These are phyloP conservation scores for Paratilapia polleni DNA, from an alignment of 2,113 vertebrate genomes.

Conservation along the genomic window DNA sequence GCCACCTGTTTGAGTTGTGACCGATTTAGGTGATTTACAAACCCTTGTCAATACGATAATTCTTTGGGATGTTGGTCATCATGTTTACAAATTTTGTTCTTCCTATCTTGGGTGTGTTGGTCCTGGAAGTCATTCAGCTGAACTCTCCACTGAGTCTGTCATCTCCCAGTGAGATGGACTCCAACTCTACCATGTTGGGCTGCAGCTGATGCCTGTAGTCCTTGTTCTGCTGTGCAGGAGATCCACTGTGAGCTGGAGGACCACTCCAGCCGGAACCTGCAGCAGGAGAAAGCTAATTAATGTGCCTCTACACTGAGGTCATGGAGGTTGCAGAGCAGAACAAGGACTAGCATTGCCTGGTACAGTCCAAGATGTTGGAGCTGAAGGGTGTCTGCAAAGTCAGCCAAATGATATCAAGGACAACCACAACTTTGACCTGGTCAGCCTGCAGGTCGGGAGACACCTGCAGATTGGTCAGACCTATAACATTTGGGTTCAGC, in stretches of 20 bases:
- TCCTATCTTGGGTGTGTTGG: background rate
- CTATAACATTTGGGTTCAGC: background rate
- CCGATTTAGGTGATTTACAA: background rate
- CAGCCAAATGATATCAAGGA: background rate
- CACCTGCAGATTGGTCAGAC: background rate
- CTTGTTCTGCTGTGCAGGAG: conserved; percentile 14
- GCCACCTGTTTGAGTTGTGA: too few relatives aligned
- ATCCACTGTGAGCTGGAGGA: background rate
- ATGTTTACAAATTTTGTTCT: background rate
- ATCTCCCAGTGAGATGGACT: background rate
- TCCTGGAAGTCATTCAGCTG: background rate
- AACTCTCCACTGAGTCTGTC: background rate
- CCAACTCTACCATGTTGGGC: background rate
- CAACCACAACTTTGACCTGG: background rate
- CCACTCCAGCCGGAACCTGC: background rate
- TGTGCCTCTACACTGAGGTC: background rate
- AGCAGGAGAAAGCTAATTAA: background rate
- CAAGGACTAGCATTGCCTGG: conserved; percentile 1
- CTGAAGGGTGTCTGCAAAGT: background rate
- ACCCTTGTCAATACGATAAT: background rate
- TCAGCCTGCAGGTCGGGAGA: background rate
- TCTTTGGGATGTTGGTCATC: background rate
- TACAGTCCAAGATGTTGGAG: background rate
- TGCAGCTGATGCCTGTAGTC: conserved; percentile 1
- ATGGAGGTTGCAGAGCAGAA: background rate